Base-by-base conservation (phyloP, 2,888 invertebrate species). In the Cheilosia variabilis region DNA sequence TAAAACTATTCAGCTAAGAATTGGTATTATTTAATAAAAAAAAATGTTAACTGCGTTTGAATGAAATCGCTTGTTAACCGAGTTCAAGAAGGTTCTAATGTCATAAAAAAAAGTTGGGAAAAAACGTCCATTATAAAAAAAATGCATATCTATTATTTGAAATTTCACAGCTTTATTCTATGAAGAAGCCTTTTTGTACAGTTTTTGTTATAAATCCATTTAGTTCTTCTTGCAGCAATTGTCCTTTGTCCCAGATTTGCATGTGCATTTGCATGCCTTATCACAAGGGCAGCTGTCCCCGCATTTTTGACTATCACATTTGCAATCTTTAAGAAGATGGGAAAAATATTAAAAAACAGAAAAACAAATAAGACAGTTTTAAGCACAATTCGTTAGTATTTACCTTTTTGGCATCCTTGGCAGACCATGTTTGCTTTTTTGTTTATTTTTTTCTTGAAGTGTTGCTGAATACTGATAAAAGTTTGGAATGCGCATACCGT, bases 221-320 rank as follows among this genome's bases (percentile, higher is more conserved):
- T 52, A 52, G 2, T 52, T 24, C 19, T 19, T 50, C 3, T 66
- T 66, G 52, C 66, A 66, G 43, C 66, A 76, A 34, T 57, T 52
- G 17, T 50, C 50, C 58, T 52, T 45, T 2, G 41, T n/a, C 58
- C 58, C 76, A 34, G 66, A 31, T 50, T 76, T 66, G 58, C 76
- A 76, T 10, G 41, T 0, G 50, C 76, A 76, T 9, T 43, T 50
- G 41, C 76, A 76, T 19, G 41, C 10, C n/a, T 31, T 15, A 31
- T 66, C 76, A 17, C 76, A 76, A 2, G 66, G 66, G 27, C 76
- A 76, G 27, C 22, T 66, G 31, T 76, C 66, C 2, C 66, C 66
- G 27, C 66, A 76, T 41, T 43, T 66, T 31, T 27, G 50, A 1
- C 66, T 17, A 9, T 52, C 31, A 43, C 66, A 66, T n/a, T 66